Percentiles rank a stretch among this genome's conserved stretches.
Evolutionary conservation across 1,140 invertebrate genomes (phyloP).

Genomic region (Zaprionus africanus): DNA sequence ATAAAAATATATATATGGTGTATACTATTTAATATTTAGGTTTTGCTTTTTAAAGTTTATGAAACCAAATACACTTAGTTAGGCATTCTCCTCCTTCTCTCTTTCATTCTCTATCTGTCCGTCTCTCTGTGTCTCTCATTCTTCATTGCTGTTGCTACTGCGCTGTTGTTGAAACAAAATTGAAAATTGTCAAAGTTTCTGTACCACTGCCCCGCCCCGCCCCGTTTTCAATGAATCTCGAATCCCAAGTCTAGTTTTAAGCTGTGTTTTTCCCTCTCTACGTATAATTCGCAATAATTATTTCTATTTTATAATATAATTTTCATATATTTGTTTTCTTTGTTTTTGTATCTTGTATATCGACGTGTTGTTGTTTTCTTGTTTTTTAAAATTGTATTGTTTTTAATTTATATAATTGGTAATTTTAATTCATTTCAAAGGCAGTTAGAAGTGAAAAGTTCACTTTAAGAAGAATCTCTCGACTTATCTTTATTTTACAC

Average conservation of each 20-base stretch:
- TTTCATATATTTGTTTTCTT: neutral
- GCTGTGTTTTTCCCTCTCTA: neutral
- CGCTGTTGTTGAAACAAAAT: neutral
- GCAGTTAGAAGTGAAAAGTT: constrained; percentile 63
- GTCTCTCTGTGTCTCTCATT: neutral
- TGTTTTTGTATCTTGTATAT: neutral
- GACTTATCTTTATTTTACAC: constrained; percentile 39
- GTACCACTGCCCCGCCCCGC: neutral
- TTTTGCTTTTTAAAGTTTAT: constrained; percentile 73
- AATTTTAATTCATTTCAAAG: constrained; percentile 50
- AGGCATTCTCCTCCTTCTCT: constrained; percentile 34
- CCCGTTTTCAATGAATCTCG: neutral
- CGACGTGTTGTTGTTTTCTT: constrained; percentile 1
- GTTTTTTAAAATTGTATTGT: constrained; percentile 12
- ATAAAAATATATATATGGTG: constrained; percentile 27
- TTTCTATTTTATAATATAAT: neutral
- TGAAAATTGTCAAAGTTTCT: neutral
- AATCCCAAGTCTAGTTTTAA: neutral
- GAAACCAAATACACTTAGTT: constrained; percentile 80
- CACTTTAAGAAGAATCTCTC: constrained; percentile 59
- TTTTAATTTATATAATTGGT: constrained; percentile 20
- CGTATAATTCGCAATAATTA: neutral
- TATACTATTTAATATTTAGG: constrained; percentile 71
- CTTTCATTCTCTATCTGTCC: neutral
- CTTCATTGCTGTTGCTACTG: neutral